A percentile compares a stretch with the other conserved stretches of the same genome.
These are phyloP conservation scores for Cassiopea andromeda DNA, from an alignment of 30 jellyfish, hydroid and myxozoan species.

Conservation along the genomic window DNA sequence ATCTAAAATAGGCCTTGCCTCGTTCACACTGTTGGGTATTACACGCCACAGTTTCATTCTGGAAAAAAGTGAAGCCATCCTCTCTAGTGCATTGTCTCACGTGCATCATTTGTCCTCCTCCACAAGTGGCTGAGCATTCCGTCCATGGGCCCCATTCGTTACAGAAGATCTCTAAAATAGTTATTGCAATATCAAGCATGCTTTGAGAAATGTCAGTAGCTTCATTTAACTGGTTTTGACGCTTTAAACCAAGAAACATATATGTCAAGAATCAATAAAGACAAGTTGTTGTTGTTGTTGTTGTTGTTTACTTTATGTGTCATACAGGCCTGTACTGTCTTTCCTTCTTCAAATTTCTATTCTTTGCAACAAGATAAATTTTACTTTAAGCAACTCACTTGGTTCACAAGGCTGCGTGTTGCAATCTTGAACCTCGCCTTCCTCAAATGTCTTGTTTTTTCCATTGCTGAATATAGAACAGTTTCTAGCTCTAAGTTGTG, in stretches of 20 bases:
- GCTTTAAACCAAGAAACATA: not conserved
- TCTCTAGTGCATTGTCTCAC: constrained; percentile 43
- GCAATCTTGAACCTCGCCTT: constrained; percentile 84
- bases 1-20: not conserved
- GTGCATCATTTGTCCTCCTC: constrained; percentile 55
- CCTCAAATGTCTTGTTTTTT: constrained; percentile 47
- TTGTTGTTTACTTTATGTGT: too few relatives aligned
- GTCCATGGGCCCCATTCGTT: constrained; percentile 57
- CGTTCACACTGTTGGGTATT: constrained; percentile 76
- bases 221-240: too few relatives aligned
- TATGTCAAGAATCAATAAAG: too few relatives aligned
- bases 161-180: constrained; percentile 23
- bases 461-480: constrained; percentile 77
- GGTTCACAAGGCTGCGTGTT: constrained; percentile 77
- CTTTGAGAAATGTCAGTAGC: not conserved
- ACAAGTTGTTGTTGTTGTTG: too few relatives aligned
- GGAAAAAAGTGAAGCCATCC: constrained; percentile 17
- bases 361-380: too few relatives aligned
- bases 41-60: constrained; percentile 67
- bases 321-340: too few relatives aligned
- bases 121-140: constrained; percentile 63
- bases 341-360: too few relatives aligned
- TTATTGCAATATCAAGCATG: not conserved
- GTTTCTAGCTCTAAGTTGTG: constrained; percentile 82
- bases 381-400: constrained; percentile 19